phyloP scores from a whole-genome alignment of 2,113 vertebrate species.

The Oxygymnocypris stewartii region DNA sequence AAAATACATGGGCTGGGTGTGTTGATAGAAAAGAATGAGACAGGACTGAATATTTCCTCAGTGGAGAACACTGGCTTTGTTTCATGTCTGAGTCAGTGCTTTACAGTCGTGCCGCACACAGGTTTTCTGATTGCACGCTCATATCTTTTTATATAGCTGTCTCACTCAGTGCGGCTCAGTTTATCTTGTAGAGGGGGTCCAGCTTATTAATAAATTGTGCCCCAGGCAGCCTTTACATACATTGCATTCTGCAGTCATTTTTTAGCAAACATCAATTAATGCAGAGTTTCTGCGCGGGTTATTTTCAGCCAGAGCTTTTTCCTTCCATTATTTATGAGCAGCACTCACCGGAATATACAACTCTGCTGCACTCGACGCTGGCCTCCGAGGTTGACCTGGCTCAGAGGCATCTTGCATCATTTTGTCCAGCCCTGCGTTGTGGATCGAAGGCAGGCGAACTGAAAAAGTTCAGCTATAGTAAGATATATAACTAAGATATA shows the following conservation, averaged over 20 bases:
- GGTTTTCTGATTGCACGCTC: conserved; percentile 18
- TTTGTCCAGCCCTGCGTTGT: conserved; percentile 51
- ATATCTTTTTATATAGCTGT: conserved; percentile 64
- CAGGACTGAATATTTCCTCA: background rate
- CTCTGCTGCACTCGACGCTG: conserved; percentile 59
- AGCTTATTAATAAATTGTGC: conserved; percentile 75
- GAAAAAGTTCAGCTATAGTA: background rate
- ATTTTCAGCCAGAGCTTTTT: conserved; percentile 63
- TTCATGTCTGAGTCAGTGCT: conserved; percentile 9
- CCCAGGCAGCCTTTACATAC: conserved; percentile 71
- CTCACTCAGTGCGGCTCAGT: conserved; percentile 60
- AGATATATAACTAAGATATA: too few species aligned
- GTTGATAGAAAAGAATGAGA: conserved; percentile 11
- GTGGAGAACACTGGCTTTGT: conserved; percentile 14
- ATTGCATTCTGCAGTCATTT: conserved; percentile 65
- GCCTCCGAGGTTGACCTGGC: conserved; percentile 66
- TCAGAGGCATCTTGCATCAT: conserved; percentile 64
- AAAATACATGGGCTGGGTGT: conserved; percentile 10
- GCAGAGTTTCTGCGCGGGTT: conserved; percentile 57
- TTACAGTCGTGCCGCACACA: background rate
- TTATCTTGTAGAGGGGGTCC: conserved; percentile 64
- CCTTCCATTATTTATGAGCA: conserved; percentile 72
- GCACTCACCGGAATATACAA: conserved; percentile 56
- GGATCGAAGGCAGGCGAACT: conserved; percentile 54
- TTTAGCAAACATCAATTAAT: conserved; percentile 74